phyloP scores from a whole-genome alignment of 2,888 invertebrate genomes.

The Acanthococcus lagerstroemiae region DNA sequence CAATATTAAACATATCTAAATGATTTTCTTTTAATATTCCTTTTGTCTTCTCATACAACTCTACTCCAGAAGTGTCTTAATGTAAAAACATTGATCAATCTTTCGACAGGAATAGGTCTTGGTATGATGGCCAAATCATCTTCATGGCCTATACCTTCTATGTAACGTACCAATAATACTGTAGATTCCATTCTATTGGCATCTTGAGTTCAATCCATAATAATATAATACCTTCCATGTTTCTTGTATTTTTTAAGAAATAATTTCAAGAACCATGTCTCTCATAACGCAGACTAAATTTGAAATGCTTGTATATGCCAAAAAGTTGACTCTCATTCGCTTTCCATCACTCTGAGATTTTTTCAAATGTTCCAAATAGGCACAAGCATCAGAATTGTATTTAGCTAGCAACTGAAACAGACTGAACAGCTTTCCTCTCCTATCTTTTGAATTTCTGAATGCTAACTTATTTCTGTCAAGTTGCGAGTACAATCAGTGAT shows the following conservation, averaged over 20 bases:
- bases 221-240: neutral
- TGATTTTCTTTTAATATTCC: neutral
- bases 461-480: neutral
- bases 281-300: neutral
- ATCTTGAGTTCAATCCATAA: conserved; percentile 4
- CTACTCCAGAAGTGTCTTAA: neutral
- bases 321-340: neutral
- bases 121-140: neutral
- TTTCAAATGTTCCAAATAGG: neutral
- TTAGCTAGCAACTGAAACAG: neutral
- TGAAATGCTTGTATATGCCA: neutral
- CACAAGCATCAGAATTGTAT: neutral
- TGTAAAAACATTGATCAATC: neutral
- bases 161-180: neutral
- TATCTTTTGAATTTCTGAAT: neutral
- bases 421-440: neutral
- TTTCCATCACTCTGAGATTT: neutral
- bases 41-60: neutral
- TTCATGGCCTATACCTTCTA: neutral
- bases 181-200: neutral
- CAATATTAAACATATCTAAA: neutral
- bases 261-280: neutral
- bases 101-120: neutral
- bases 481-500: neutral
- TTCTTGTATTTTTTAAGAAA: neutral